phyloP scores from a whole-genome alignment of 2,113 vertebrate genomes.

The Chaetorhynchus papuensis region DNA sequence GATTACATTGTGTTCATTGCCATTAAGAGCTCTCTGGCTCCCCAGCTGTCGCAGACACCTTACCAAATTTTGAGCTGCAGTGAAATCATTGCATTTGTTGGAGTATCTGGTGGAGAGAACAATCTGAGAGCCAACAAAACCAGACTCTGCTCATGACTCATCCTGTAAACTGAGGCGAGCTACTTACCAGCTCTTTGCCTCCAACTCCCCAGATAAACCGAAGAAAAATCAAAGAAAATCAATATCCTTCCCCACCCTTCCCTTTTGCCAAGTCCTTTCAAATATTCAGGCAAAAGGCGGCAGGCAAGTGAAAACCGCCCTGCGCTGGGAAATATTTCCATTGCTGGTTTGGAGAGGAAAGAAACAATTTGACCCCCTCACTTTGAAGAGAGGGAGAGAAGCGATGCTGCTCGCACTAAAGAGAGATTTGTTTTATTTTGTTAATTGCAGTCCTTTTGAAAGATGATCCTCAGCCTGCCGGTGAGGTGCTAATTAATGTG shows the following conservation, averaged over 20 bases:
- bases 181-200: background rate
- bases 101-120: background rate
- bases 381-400: slow-evolving; percentile 3
- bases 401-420: background rate
- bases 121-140: background rate
- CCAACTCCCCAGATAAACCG: background rate
- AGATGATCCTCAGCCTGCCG: slow-evolving; percentile 2
- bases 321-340: background rate
- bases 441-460: slow-evolving; percentile 48
- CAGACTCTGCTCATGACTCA: background rate
- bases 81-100: background rate
- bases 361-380: background rate
- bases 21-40: background rate
- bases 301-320: background rate
- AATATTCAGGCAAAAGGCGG: background rate
- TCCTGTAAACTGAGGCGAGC: background rate
- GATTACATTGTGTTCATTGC: background rate
- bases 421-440: slow-evolving; percentile 15
- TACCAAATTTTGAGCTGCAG: background rate
- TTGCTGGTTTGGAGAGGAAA: background rate
- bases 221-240: background rate
- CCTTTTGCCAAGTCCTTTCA: background rate
- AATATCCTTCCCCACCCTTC: background rate
- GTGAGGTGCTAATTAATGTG: slow-evolving; percentile 42
- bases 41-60: slow-evolving; percentile 8